phyloP scores from a whole-genome alignment of 2,113 vertebrate species.

The Candoia aspera region DNA sequence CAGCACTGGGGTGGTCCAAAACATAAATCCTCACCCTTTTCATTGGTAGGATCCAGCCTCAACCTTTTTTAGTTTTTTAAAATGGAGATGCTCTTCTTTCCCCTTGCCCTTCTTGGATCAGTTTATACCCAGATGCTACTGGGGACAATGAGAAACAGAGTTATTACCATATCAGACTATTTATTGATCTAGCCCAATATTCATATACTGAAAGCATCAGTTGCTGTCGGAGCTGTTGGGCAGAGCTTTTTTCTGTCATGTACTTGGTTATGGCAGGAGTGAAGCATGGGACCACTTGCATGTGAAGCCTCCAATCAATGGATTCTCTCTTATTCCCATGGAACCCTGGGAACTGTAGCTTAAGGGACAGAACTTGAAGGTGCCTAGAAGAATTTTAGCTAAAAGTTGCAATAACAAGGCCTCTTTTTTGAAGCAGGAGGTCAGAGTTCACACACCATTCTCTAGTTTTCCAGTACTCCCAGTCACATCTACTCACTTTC shows the following conservation, averaged over 20 bases:
- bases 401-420: no score
- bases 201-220: background rate
- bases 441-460: no score
- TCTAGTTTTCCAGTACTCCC: no score
- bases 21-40: background rate
- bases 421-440: no score
- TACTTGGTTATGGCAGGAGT: no score
- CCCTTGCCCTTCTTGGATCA: background rate
- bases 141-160: no score
- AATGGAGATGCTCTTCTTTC: background rate
- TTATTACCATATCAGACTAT: no score
- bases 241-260: background rate
- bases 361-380: background rate
- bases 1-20: background rate
- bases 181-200: background rate
- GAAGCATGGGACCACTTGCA: background rate
- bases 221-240: background rate
- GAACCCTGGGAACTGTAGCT: background rate
- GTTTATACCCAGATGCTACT: no score
- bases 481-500: no score
- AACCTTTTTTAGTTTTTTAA: background rate
- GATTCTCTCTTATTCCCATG: background rate
- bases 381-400: background rate
- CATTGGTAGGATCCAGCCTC: no score
- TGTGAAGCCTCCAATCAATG: background rate